Evolutionary conservation across 2,888 invertebrate genomes (phyloP).

Genomic region (Trichogramma dendrolimi): DNA sequence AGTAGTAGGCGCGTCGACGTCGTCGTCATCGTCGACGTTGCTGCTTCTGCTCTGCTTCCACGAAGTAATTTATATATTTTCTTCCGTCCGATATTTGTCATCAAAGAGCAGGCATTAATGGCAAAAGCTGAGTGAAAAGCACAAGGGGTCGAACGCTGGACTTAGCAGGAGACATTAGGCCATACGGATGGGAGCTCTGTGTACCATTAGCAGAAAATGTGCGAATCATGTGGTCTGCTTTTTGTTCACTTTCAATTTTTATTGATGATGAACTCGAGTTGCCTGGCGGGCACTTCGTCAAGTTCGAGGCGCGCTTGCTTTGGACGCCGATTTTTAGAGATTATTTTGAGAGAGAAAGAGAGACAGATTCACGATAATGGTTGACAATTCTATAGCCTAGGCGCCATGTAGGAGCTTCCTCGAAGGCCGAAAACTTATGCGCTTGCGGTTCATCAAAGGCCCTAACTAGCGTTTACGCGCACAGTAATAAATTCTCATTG

Average conservation of each 20-base stretch:
- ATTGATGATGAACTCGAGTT: too few species aligned
- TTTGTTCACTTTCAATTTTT: too few species aligned
- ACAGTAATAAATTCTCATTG: conserved; percentile 49
- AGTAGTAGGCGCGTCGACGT: neutral
- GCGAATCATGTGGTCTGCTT: too few species aligned
- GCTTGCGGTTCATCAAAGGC: conserved; percentile 44
- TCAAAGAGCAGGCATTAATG: conserved; percentile 52
- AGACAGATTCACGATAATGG: too few species aligned
- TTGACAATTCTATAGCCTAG: too few species aligned
- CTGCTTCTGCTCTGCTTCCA: conserved; percentile 30
- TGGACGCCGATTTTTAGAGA: too few species aligned
- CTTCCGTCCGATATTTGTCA: conserved; percentile 51
- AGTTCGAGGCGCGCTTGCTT: too few species aligned
- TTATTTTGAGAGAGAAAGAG: too few species aligned
- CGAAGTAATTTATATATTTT: conserved; percentile 51
- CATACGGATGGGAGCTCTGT: conserved; percentile 32
- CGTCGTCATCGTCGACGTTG: conserved; percentile 4
- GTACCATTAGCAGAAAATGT: conserved; percentile 44
- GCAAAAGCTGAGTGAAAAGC: conserved; percentile 32
- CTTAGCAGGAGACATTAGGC: conserved; percentile 52
- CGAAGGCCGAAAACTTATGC: conserved; percentile 43
- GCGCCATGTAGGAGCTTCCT: conserved; percentile 35
- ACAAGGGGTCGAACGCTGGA: conserved; percentile 40
- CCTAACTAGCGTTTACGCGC: conserved; percentile 11
- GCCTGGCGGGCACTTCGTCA: too few species aligned